Conservation (phyloP, 2,888 invertebrate genomes). For the Ephialtes manifestator region DNA sequence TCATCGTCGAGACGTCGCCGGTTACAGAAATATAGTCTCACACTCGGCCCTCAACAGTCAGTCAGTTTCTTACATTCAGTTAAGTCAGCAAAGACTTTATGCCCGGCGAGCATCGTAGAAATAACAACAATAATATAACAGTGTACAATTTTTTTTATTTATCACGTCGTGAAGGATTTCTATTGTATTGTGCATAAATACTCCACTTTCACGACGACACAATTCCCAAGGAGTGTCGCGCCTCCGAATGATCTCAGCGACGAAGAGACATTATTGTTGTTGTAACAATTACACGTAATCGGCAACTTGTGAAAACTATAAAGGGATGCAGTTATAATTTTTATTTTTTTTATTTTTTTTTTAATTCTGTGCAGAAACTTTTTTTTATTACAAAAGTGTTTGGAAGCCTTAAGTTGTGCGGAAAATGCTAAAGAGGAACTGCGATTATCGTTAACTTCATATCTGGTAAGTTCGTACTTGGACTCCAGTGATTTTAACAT, state of each 20-base stretch:
- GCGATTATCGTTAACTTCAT: not conserved
- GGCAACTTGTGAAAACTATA: not conserved
- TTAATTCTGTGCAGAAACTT: not conserved
- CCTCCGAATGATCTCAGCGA: constrained; percentile 2
- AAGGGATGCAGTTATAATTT: not conserved
- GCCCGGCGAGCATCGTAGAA: not conserved
- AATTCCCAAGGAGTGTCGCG: constrained; percentile 5
- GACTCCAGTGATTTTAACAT: not conserved
- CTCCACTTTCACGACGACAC: constrained; percentile 6
- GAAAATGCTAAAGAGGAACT: not conserved
- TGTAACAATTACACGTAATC: not conserved
- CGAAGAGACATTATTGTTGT: not conserved
- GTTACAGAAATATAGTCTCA: not conserved
- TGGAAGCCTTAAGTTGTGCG: not conserved
- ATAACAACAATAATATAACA: not conserved
- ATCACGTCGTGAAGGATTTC: not conserved
- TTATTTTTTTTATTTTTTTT: not conserved
- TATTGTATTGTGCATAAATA: not conserved
- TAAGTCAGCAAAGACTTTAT: not conserved
- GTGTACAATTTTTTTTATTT: not conserved
- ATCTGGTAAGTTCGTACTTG: not conserved
- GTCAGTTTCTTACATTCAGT: not conserved
- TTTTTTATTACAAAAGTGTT: not conserved
- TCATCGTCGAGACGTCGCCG: constrained; percentile 1
- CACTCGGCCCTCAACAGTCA: not conserved